Base-by-base conservation (phyloP, 2,888 invertebrate genomes). In the Drosophila atripex region DNA sequence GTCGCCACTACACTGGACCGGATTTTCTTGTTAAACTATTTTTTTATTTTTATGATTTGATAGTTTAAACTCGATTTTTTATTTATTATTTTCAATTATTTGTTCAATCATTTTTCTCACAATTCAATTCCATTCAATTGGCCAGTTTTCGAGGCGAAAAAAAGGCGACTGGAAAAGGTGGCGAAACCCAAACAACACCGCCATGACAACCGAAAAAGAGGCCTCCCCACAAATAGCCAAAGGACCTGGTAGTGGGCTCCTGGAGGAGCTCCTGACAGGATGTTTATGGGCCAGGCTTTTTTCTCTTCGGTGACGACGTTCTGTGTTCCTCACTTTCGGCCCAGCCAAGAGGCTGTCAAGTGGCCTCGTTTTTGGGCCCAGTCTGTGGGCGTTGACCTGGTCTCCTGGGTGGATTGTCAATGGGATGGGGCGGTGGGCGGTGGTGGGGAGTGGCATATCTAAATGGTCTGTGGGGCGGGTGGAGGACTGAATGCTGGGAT, bases 291-390 rank as follows among this genome's bases (percentile, higher is more conserved):
- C 3, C 14, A 28, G 18, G 18, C 1, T 18, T 18, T 65, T 46
- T 39, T 45, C 46, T 39, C 45, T 32, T 57, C 14, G 50, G 50
- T 43, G 64, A 47, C 47, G 54, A 47, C 47, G 53, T 43, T 41
- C 23, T 43, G 46, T 32, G 53, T 32, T 28, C 55, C 11, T 43
- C 35, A 35, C 35, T 35, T 35, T 35, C n/a, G 35, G 23, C 54
- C 35, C 32, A n/a, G n/a, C n/a, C n/a, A n/a, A n/a, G n/a, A n/a
- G 43, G 61, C 39, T 39, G 71, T 74, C 66, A 68, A 78, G 82
- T 78, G 78, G 78, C 80, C 68, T 80, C 64, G 60, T 69, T 78
- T 71, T 56, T 14, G 72, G 68, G 30, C 50, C 49, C 50, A 46
- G 45, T 16, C 56, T 35, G 60, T 58, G 60, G 60, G 60, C 59